Percentiles rank a stretch among this genome's conserved stretches.
Evolutionary conservation across 2,888 invertebrate species (phyloP).

Genomic region (Ceraclea dissimilis): DNA sequence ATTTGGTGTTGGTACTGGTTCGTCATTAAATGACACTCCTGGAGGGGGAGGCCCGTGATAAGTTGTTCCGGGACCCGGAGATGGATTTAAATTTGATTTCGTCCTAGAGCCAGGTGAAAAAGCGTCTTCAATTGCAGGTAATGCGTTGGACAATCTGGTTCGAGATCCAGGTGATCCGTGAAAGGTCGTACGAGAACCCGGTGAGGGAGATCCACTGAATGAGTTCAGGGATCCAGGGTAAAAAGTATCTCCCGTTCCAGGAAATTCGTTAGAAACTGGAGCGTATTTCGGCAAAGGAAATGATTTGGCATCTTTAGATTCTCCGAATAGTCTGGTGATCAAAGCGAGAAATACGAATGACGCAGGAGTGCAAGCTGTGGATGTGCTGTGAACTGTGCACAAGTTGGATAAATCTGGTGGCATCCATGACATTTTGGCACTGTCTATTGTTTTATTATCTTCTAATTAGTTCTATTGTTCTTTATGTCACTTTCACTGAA

Average conservation of each 20-base stretch:
- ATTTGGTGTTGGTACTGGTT: not conserved
- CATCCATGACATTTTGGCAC: slow-evolving; percentile 36
- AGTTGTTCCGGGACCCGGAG: too few species aligned
- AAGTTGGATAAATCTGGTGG: slow-evolving; percentile 50
- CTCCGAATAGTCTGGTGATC: slow-evolving; percentile 49
- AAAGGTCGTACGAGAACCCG: too few species aligned
- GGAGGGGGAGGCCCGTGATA: too few species aligned
- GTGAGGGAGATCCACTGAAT: not conserved
- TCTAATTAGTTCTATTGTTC: not conserved
- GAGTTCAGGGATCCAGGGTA: not conserved
- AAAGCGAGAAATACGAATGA: slow-evolving; percentile 53
- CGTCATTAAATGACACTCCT: not conserved
- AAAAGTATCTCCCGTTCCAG: not conserved
- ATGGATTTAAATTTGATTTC: too few species aligned
- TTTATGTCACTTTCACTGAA: not conserved
- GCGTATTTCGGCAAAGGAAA: not conserved
- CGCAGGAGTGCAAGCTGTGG: slow-evolving; percentile 52
- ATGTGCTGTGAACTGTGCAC: slow-evolving; percentile 46
- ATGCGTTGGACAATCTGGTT: too few species aligned
- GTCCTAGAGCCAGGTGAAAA: not conserved
- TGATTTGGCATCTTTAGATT: slow-evolving; percentile 34
- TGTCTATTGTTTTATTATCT: not conserved
- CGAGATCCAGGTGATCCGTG: too few species aligned
- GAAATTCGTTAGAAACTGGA: not conserved
- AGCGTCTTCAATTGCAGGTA: not conserved